Percentiles rank a stretch among this genome's conserved stretches.
These are phyloP conservation scores for Sycophaga agraensis DNA, from an alignment of 1,140 invertebrate genomes.

Conservation along the genomic window DNA sequence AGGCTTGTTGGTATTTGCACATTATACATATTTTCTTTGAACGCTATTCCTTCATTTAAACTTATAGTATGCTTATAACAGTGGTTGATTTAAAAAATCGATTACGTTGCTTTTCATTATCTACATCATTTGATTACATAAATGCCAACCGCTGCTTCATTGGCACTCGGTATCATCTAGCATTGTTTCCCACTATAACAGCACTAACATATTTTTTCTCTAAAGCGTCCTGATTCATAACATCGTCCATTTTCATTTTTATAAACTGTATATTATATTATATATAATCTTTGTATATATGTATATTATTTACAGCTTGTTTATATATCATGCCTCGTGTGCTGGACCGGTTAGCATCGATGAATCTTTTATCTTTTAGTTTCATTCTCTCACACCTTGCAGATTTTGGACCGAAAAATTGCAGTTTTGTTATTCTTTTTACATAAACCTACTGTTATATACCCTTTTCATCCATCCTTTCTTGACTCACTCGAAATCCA, in stretches of 20 bases:
- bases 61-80: neutral
- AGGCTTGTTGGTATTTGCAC: neutral
- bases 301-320: conserved; percentile 17
- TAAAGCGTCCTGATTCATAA: conserved; percentile 3
- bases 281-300: conserved; percentile 1
- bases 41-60: conserved; percentile 1
- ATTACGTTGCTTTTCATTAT: neutral
- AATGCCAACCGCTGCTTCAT: neutral
- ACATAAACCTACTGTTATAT: neutral
- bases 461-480: neutral
- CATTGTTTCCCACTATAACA: neutral
- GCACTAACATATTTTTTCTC: neutral
- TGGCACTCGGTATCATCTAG: conserved; percentile 15
- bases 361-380: neutral
- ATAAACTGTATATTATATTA: neutral
- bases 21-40: neutral
- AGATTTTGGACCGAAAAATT: conserved; percentile 9
- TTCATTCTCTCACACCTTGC: neutral
- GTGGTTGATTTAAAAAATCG: conserved; percentile 9
- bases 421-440: neutral
- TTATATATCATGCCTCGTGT: neutral
- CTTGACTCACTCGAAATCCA: neutral
- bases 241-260: neutral
- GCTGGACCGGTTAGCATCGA: conserved; percentile 1
- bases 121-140: neutral